Conservation (phyloP, 2,888 invertebrate genomes). For the Ptychoptera contaminata region DNA sequence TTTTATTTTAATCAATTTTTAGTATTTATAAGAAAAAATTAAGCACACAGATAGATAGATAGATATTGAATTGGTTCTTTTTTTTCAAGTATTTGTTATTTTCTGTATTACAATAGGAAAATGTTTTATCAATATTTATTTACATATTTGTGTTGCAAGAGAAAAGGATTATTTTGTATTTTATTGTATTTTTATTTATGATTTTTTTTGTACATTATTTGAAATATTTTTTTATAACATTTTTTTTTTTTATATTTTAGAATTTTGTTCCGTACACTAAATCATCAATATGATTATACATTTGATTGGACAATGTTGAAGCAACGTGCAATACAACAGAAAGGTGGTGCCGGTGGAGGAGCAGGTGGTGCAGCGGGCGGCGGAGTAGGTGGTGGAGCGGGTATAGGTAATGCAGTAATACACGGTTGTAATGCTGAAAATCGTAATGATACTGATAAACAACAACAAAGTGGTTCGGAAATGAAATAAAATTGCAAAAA, state of each 20-base stretch:
- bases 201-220: not conserved
- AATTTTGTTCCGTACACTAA: constrained; percentile 96
- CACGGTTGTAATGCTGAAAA: constrained; percentile 8
- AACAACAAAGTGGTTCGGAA: constrained; percentile 14
- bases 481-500: constrained; percentile 11
- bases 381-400: constrained; percentile 2
- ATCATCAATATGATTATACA: constrained; percentile 97
- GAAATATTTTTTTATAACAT: not conserved
- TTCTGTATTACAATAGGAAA: too few species aligned
- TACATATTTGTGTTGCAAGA: too few species aligned
- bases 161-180: too few species aligned
- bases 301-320: constrained; percentile 99
- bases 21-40: too few species aligned
- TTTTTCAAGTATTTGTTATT: too few species aligned
- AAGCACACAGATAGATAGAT: too few species aligned
- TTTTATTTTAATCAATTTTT: too few species aligned
- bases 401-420: constrained; percentile 6
- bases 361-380: not conserved
- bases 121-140: too few species aligned
- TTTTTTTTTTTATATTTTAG: constrained; percentile 43
- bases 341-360: constrained; percentile 23
- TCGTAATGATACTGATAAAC: constrained; percentile 13
- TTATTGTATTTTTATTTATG: too few species aligned
- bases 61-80: too few species aligned
- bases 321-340: constrained; percentile 48